Evolutionary conservation across 92 coral and sea anemone genomes (phyloP).

Genomic region (Porites evermanni): DNA sequence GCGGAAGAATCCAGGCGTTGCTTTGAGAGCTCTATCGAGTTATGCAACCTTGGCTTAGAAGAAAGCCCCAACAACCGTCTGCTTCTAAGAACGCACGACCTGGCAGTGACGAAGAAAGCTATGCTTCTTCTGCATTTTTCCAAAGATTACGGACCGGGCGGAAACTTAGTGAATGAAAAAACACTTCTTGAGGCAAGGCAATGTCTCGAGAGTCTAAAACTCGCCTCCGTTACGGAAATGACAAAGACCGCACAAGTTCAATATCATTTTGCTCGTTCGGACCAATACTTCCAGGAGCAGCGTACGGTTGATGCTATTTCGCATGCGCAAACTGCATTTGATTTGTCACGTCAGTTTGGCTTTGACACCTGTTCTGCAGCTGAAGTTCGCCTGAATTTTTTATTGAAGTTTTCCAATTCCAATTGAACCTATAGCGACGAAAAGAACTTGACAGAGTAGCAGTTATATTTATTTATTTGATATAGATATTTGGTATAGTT

Average conservation of each 20-base stretch:
- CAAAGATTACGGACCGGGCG: neutral
- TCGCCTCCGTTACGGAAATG: constrained; percentile 12
- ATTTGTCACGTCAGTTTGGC: constrained; percentile 40
- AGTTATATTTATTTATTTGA: no score
- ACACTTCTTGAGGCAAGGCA: constrained; percentile 53
- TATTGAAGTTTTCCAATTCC: neutral
- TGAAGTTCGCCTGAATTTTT: neutral
- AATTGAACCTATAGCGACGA: neutral
- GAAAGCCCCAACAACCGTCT: constrained; percentile 12
- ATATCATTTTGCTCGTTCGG: constrained; percentile 55
- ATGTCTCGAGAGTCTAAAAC: constrained; percentile 50
- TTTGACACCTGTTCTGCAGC: constrained; percentile 38
- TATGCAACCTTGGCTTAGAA: constrained; percentile 30
- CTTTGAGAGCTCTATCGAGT: constrained; percentile 60
- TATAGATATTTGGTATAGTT: no score
- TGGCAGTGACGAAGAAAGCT: constrained; percentile 54
- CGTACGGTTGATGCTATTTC: constrained; percentile 29
- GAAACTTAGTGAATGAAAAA: constrained; percentile 33
- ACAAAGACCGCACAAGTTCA: constrained; percentile 42
- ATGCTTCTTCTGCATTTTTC: constrained; percentile 61
- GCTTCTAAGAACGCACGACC: constrained; percentile 44
- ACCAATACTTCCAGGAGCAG: constrained; percentile 49
- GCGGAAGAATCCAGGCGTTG: constrained; percentile 21
- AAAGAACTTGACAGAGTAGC: no score
- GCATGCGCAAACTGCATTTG: constrained; percentile 53